A percentile compares a stretch with the other conserved stretches of the same genome.
Evolutionary conservation across 2,888 invertebrate genomes (phyloP).

Genomic region (Pinctada fucata): DNA sequence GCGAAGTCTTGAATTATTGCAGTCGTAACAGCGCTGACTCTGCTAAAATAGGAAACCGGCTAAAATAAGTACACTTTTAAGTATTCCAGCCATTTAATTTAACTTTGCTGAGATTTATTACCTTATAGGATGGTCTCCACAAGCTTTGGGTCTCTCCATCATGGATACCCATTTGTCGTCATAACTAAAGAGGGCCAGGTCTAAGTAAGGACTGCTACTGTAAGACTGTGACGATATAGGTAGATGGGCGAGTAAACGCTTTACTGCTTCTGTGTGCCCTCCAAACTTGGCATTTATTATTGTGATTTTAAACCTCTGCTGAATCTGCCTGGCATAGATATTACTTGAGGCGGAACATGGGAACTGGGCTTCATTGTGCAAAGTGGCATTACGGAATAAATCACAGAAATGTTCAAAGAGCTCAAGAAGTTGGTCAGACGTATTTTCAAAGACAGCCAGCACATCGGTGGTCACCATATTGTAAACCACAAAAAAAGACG

Average conservation of each 20-base stretch:
- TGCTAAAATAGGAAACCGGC: too few species aligned
- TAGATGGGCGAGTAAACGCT: conserved; percentile 90
- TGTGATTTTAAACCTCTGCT: conserved; percentile 89
- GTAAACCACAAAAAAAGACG: conserved; percentile 94
- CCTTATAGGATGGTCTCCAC: conserved; percentile 94
- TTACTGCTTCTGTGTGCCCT: conserved; percentile 92
- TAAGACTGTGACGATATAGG: conserved; percentile 97
- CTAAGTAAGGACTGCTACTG: conserved; percentile 94
- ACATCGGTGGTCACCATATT: conserved; percentile 90
- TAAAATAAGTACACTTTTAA: too few species aligned
- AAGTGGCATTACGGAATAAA: conserved; percentile 91
- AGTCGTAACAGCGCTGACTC: too few species aligned
- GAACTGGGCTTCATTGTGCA: conserved; percentile 89
- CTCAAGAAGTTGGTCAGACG: conserved; percentile 88
- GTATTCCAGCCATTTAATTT: too few species aligned
- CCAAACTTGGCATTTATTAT: conserved; percentile 93
- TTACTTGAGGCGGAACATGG: conserved; percentile 95
- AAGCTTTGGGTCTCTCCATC: conserved; percentile 95
- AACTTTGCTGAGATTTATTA: conserved; percentile 68
- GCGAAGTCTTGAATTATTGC: too few species aligned
- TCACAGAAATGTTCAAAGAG: conserved; percentile 95
- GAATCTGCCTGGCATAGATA: conserved; percentile 84
- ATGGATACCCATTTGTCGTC: conserved; percentile 97
- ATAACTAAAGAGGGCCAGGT: conserved; percentile 93
- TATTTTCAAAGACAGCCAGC: conserved; percentile 92